Percentiles rank a stretch among this genome's conserved stretches.
Evolutionary conservation across 2,113 vertebrate genomes (phyloP).

Genomic region (Trematomus loennbergii): DNA sequence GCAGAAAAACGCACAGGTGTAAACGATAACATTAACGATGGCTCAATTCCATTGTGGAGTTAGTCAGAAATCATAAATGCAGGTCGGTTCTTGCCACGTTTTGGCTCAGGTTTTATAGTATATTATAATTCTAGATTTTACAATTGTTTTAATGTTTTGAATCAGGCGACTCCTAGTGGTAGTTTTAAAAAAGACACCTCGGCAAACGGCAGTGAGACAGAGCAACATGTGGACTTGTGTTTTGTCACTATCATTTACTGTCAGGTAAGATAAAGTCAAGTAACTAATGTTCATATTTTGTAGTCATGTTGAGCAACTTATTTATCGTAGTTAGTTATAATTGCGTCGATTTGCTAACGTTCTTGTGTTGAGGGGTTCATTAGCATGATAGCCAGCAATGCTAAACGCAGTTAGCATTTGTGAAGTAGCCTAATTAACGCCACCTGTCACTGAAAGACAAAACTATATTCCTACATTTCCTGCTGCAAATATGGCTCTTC

Average conservation of each 20-base stretch:
- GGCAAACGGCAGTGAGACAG: not conserved
- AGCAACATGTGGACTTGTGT: too few species aligned
- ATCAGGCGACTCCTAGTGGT: not conserved
- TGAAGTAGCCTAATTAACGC: not conserved
- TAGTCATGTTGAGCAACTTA: not conserved
- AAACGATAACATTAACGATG: too few species aligned
- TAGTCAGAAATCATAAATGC: too few species aligned
- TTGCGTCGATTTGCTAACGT: not conserved
- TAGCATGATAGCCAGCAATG: not conserved
- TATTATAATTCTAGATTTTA: not conserved
- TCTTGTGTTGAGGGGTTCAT: too few species aligned
- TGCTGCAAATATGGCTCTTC: too few species aligned
- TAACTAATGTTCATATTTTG: not conserved
- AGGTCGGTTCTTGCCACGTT: not conserved
- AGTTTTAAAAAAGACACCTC: not conserved
- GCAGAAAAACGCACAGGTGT: too few species aligned
- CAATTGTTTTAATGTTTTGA: not conserved
- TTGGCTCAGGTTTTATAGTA: not conserved
- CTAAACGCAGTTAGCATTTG: not conserved
- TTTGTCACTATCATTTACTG: not conserved
- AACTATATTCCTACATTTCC: not conserved
- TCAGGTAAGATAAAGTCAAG: constrained; percentile 8
- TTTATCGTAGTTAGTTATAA: not conserved
- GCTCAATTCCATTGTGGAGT: too few species aligned
- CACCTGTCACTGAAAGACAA: not conserved